Percentiles rank a stretch among this genome's conserved stretches.
phyloP scores from a whole-genome alignment of 2,113 vertebrate genomes.

The Melanotaenia duboulayi region DNA sequence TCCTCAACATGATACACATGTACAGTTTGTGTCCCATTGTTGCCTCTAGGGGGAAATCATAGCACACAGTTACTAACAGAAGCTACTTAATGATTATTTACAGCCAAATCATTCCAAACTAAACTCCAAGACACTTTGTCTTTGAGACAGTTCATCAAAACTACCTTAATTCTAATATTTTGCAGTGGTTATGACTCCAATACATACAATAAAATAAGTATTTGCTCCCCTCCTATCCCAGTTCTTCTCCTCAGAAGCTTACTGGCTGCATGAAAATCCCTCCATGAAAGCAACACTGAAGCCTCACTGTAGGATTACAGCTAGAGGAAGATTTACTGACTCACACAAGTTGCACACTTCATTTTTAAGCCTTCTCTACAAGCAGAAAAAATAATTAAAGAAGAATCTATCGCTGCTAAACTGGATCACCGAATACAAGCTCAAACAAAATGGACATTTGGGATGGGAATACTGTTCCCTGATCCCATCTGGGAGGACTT shows the following conservation, averaged over 20 bases:
- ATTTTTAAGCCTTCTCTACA: conserved; percentile 23
- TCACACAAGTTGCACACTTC: conserved; percentile 75
- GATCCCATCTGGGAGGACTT: conserved; percentile 20
- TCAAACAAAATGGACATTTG: conserved; percentile 22
- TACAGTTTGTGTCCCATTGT: conserved; percentile 8
- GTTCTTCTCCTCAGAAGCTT: conserved; percentile 64
- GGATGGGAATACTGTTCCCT: conserved; percentile 24
- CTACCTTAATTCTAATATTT: background rate
- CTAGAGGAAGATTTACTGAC: conserved; percentile 86
- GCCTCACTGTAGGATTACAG: conserved; percentile 86
- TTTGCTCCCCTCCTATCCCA: conserved; percentile 5
- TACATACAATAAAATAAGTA: conserved; percentile 9
- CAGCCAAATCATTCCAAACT: conserved; percentile 1
- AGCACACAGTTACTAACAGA: conserved; percentile 16
- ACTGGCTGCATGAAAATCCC: conserved; percentile 83
- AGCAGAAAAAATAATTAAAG: conserved; percentile 19
- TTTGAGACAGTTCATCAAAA: background rate
- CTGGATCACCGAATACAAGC: conserved; percentile 25
- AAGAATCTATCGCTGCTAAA: conserved; percentile 6
- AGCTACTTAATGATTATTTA: background rate
- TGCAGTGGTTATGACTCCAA: background rate
- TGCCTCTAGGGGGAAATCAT: conserved; percentile 61
- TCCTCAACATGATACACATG: background rate
- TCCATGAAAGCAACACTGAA: conserved; percentile 70
- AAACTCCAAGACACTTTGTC: conserved; percentile 1